A percentile compares a stretch with the other conserved stretches of the same genome.
Conservation (phyloP, 2,888 invertebrate genomes). For the Cryptocheilus praepositus region DNA sequence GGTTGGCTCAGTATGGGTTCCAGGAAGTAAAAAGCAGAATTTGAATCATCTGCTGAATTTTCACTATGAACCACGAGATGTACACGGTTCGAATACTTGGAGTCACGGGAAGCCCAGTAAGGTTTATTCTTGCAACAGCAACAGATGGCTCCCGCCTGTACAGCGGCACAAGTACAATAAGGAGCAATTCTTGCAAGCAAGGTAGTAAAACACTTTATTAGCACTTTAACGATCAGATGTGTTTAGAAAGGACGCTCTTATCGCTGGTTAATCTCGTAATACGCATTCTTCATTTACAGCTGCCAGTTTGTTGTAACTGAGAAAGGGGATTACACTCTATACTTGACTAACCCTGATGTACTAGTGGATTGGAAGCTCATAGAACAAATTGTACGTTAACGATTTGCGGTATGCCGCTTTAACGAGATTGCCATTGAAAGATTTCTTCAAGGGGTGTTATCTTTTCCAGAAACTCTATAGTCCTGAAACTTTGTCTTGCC, state of each 20-base stretch:
- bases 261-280: constrained; percentile 3
- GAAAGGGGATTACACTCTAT: constrained; percentile 86
- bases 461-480: constrained; percentile 79
- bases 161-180: constrained; percentile 88
- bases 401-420: constrained; percentile 73
- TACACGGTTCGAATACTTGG: constrained; percentile 70
- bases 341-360: constrained; percentile 89
- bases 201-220: constrained; percentile 77
- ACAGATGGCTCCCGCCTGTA: constrained; percentile 74
- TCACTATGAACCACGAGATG: constrained; percentile 84
- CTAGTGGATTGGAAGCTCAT: constrained; percentile 94
- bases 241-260: background rate
- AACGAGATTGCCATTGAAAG: constrained; percentile 4
- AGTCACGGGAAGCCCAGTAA: constrained; percentile 62
- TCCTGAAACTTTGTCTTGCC: constrained; percentile 85
- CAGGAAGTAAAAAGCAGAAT: constrained; percentile 93
- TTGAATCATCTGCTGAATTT: constrained; percentile 96
- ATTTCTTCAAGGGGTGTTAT: background rate
- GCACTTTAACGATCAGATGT: background rate
- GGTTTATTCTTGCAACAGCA: constrained; percentile 57
- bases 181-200: constrained; percentile 95
- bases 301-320: constrained; percentile 96
- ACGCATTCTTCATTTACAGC: constrained; percentile 74
- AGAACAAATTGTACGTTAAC: constrained; percentile 90
- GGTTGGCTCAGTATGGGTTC: constrained; percentile 88